Conservation (phyloP, 2,888 invertebrate genomes). For the Apamea sordens region DNA sequence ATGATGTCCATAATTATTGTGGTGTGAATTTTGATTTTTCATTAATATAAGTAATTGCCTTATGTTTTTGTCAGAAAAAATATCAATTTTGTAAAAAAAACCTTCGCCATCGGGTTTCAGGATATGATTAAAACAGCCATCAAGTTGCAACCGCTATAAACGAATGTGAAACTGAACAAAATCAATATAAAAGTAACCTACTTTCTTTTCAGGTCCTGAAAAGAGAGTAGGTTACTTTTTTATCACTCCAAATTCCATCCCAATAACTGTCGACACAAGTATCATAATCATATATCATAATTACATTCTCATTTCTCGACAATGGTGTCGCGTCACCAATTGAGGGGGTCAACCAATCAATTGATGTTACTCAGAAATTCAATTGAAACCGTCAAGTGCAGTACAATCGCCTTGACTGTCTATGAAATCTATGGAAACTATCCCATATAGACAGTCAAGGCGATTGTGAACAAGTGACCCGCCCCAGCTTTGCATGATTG, state of each 20-base stretch:
- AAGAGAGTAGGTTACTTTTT: too few species aligned
- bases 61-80: not conserved
- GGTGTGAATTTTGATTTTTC: too few species aligned
- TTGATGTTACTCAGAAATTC: slow-evolving; percentile 63
- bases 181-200: not conserved
- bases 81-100: not conserved
- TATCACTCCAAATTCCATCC: slow-evolving; percentile 17
- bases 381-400: slow-evolving; percentile 58
- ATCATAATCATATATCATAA: slow-evolving; percentile 64
- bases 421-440: not conserved
- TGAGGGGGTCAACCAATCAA: slow-evolving; percentile 59
- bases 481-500: not conserved
- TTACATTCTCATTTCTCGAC: slow-evolving; percentile 52
- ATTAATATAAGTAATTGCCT: not conserved
- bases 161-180: not conserved
- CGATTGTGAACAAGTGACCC: not conserved
- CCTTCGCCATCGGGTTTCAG: not conserved
- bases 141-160: not conserved
- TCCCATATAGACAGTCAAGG: not conserved
- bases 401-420: slow-evolving; percentile 20
- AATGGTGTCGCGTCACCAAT: slow-evolving; percentile 62
- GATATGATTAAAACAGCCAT: not conserved
- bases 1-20: too few species aligned
- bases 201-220: not conserved
- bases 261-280: slow-evolving; percentile 27